These are phyloP conservation scores for Phalacrocorax carbo DNA, from an alignment of 2,113 vertebrate species.

Conservation along the genomic window DNA sequence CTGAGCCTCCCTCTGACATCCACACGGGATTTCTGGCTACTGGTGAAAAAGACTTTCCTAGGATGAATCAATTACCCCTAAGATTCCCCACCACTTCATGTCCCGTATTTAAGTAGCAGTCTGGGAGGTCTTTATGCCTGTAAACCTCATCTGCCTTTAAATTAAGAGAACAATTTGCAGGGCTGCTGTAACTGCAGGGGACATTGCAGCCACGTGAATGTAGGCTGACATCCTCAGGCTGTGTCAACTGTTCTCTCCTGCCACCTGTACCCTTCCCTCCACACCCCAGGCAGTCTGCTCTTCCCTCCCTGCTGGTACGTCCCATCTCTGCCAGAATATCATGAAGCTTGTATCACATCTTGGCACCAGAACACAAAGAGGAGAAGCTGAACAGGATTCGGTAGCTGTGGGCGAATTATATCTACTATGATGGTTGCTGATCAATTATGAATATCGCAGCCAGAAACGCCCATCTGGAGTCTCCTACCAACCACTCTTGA, in stretches of 20 bases:
- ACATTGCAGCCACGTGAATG: background rate
- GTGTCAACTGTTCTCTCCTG: background rate
- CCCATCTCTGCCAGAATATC: constrained; percentile 27
- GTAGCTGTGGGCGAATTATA: constrained; percentile 1
- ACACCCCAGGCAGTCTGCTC: background rate
- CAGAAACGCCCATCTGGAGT: constrained; percentile 47
- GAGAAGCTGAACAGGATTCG: background rate
- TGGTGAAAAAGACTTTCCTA: background rate
- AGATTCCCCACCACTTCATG: background rate
- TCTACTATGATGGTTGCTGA: constrained; percentile 31
- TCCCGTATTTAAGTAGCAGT: background rate
- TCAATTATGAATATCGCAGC: constrained; percentile 33
- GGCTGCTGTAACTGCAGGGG: background rate
- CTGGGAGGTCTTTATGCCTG: background rate
- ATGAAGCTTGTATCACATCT: constrained; percentile 23
- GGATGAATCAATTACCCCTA: background rate
- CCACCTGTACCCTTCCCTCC: background rate
- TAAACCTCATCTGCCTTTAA: background rate
- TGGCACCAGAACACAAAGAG: constrained; percentile 14
- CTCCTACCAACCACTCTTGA: background rate
- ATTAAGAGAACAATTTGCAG: background rate
- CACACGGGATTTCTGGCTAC: background rate
- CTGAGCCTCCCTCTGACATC: background rate
- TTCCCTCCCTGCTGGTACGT: constrained; percentile 10
- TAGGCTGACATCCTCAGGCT: background rate